These are phyloP conservation scores for Syritta pipiens DNA, from an alignment of 2,888 invertebrate genomes.

Conservation along the genomic window DNA sequence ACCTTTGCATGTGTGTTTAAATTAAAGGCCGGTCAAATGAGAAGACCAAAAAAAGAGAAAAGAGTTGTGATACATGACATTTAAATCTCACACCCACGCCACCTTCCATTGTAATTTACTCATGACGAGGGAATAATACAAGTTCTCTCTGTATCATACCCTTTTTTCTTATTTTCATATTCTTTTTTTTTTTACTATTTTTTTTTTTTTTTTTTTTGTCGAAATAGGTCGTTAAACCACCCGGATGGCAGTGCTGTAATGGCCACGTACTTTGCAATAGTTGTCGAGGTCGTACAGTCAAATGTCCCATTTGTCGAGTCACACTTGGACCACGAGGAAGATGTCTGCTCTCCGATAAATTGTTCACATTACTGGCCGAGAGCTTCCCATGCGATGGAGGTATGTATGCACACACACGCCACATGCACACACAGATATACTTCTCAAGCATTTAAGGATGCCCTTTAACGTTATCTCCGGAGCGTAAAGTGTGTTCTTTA, in stretches of 20 bases:
- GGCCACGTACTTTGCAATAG: constrained; percentile 80
- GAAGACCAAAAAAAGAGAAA: too few relatives aligned
- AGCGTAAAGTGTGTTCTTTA: constrained; percentile 59
- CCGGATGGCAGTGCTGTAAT: constrained; percentile 80
- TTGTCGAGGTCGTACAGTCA: constrained; percentile 79
- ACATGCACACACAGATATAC: constrained; percentile 3
- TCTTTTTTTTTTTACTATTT: neutral
- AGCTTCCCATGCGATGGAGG: constrained; percentile 78
- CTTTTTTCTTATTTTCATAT: constrained; percentile 3
- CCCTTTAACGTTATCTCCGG: constrained; percentile 36
- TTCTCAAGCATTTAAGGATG: constrained; percentile 23
- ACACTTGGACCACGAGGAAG: constrained; percentile 79
- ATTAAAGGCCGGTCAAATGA: too few relatives aligned
- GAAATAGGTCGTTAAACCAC: constrained; percentile 78
- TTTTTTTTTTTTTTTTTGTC: constrained; percentile 8
- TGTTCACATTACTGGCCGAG: constrained; percentile 78
- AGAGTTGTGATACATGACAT: too few relatives aligned
- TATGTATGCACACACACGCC: constrained; percentile 70
- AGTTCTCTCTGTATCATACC: neutral
- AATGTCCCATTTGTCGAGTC: constrained; percentile 80
- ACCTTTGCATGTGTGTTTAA: too few relatives aligned
- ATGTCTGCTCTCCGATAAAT: constrained; percentile 80
- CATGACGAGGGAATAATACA: constrained; percentile 9
- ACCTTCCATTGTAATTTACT: constrained; percentile 45
- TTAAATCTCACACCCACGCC: neutral